A percentile compares a stretch with the other conserved stretches of the same genome.
Conservation (phyloP, 2,113 vertebrate genomes). For the Pholis gunnellus region DNA sequence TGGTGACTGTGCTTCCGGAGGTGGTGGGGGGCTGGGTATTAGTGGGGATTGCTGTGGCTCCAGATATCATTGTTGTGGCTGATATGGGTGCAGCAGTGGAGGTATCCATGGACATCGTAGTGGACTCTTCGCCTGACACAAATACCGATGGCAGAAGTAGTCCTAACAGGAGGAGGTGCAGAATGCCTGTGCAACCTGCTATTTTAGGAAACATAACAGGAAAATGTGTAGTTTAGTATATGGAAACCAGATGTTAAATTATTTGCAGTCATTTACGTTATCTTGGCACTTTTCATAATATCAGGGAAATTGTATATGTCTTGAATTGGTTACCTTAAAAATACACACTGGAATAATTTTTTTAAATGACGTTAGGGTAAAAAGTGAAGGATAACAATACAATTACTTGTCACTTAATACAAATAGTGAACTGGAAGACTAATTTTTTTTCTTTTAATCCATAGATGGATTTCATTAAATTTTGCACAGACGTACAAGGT, state of each 20-base stretch:
- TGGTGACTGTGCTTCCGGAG: not conserved
- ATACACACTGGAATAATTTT: not conserved
- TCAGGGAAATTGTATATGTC: not conserved
- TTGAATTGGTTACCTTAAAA: not conserved
- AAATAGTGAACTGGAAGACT: not conserved
- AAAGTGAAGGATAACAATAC: not conserved
- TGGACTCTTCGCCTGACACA: constrained; percentile 6
- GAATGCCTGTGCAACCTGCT: constrained; percentile 40
- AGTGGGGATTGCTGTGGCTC: not conserved
- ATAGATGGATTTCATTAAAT: not conserved
- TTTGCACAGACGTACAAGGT: not conserved
- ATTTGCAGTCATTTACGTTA: not conserved
- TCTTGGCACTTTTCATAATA: not conserved
- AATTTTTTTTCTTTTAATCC: not conserved
- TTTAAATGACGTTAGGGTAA: not conserved
- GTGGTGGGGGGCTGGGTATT: not conserved
- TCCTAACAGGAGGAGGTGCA: constrained; percentile 68
- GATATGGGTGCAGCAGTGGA: not conserved
- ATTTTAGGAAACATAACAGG: constrained; percentile 31
- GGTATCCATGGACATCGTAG: accelerated
- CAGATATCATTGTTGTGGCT: no score
- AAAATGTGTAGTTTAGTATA: not conserved
- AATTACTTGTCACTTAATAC: not conserved
- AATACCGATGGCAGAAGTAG: constrained; percentile 60
- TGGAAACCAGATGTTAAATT: constrained; percentile 1